Percentiles rank a stretch among this genome's conserved stretches.
phyloP scores from a whole-genome alignment of 2,113 vertebrate species.

The Tachysurus fulvidraco region DNA sequence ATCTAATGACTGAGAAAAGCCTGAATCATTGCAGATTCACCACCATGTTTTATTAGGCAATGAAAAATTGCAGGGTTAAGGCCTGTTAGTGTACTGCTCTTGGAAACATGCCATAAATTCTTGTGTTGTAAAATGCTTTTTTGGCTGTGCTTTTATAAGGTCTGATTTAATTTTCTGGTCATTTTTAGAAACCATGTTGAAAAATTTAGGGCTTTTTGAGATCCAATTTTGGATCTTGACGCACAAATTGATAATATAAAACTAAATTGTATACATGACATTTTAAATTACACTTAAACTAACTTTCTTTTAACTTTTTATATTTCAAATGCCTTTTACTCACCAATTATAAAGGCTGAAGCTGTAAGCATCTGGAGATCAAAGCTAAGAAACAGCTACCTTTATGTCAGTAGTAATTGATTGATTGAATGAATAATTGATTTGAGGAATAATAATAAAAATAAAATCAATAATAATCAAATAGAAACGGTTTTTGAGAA shows the following conservation, averaged over 20 bases:
- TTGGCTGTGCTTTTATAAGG: neutral
- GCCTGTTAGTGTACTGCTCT: neutral
- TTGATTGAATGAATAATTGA: constrained; percentile 8
- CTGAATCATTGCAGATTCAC: neutral
- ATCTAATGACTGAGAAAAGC: neutral
- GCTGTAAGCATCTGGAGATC: neutral
- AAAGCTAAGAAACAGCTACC: neutral
- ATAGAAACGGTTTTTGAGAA: neutral
- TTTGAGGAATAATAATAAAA: too few species aligned
- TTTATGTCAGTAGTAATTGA: constrained; percentile 1
- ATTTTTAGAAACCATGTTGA: neutral
- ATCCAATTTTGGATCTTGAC: neutral
- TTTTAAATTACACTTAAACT: neutral
- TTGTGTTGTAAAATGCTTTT: neutral
- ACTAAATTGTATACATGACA: neutral
- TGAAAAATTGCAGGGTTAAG: neutral
- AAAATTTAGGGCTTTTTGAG: neutral
- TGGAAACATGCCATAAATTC: neutral
- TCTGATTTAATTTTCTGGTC: neutral
- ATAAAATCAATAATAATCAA: too few species aligned
- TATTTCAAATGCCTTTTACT: neutral
- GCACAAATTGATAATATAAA: neutral
- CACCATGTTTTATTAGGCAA: neutral
- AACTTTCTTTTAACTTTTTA: neutral
- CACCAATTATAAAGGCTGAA: neutral